Conservation (phyloP, 2,113 vertebrate species). For the Willisornis vidua region DNA sequence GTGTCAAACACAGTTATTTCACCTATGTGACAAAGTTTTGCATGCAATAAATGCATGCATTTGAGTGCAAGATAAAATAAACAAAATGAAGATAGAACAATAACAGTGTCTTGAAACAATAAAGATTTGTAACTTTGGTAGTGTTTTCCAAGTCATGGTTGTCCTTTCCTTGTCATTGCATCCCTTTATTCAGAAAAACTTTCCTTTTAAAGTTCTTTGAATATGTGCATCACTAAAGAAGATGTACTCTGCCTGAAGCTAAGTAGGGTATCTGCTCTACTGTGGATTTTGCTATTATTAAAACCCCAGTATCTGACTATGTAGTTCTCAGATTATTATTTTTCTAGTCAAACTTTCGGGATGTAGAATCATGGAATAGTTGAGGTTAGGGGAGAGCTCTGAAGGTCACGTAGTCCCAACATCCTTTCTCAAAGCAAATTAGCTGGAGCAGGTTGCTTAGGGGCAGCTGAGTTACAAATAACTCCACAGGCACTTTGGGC, state of each 20-base stretch:
- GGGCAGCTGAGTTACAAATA: not conserved
- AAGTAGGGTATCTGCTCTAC: not conserved
- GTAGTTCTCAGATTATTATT: not conserved
- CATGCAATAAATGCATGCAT: accelerated
- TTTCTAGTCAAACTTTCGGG: not conserved
- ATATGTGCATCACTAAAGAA: not conserved
- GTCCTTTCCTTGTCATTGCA: not conserved
- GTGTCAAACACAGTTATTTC: not conserved
- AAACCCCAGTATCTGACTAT: not conserved
- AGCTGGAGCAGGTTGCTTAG: not conserved
- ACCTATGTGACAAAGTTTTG: not conserved
- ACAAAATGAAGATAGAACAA: not conserved
- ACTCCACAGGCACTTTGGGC: not conserved
- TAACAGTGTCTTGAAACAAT: not conserved
- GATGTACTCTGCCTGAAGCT: not conserved
- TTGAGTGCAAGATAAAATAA: not conserved
- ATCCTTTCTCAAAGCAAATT: not conserved
- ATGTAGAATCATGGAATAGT: not conserved
- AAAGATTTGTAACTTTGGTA: not conserved
- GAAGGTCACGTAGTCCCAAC: not conserved
- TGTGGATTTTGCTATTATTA: not conserved
- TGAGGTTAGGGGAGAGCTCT: not conserved
- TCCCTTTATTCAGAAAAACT: not conserved
- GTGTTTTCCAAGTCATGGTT: not conserved
- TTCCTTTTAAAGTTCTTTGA: not conserved